Evolutionary conservation across 2,888 invertebrate genomes (phyloP).

Genomic region (Machimus atricapillus): DNA sequence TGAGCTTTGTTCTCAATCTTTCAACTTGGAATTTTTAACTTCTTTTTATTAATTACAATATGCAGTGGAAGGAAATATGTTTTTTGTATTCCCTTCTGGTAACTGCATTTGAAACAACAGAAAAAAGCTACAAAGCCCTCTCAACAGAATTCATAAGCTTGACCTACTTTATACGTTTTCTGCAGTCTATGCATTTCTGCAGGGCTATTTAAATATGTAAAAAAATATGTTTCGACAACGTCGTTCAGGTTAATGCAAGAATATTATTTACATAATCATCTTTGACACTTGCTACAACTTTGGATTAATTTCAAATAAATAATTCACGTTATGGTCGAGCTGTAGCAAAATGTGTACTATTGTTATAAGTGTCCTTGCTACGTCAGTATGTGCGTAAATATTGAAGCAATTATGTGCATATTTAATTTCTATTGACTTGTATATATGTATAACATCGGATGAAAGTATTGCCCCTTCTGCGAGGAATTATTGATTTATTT

Average conservation of each 20-base stretch:
- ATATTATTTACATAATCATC: neutral
- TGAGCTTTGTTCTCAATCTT: neutral
- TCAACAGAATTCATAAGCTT: neutral
- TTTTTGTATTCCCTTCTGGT: neutral
- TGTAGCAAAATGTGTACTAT: neutral
- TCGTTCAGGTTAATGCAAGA: neutral
- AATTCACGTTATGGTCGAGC: neutral
- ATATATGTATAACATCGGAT: neutral
- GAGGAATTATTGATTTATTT: neutral
- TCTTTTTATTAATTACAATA: neutral
- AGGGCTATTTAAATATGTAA: neutral
- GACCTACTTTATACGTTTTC: neutral
- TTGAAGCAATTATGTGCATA: neutral
- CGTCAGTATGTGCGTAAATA: neutral
- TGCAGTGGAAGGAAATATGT: neutral
- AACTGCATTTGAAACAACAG: neutral
- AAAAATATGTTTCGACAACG: neutral
- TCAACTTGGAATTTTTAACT: neutral
- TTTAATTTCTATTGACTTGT: neutral
- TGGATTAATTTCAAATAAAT: neutral
- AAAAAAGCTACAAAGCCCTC: neutral
- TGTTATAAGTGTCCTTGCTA: neutral
- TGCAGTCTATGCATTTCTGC: neutral
- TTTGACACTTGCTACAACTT: neutral
- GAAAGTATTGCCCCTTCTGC: neutral